phyloP scores from a whole-genome alignment of 2,888 invertebrate genomes.

The Eustalomyia histrio region DNA sequence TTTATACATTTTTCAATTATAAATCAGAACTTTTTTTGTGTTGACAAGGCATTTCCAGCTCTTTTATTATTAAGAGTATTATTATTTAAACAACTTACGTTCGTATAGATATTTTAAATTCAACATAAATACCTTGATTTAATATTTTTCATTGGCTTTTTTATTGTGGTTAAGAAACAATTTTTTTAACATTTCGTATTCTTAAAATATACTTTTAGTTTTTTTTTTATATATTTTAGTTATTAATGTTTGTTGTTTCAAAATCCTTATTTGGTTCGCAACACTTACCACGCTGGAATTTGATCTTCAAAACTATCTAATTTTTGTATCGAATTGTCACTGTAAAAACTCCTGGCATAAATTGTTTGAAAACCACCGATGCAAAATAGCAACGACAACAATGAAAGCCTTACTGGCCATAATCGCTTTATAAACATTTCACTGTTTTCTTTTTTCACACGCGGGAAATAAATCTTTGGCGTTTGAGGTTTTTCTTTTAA shows the following conservation, averaged over 20 bases:
- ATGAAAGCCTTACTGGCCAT: slow-evolving; percentile 52
- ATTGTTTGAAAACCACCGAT: slow-evolving; percentile 52
- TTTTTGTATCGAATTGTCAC: slow-evolving; percentile 55
- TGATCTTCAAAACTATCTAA: slow-evolving; percentile 59
- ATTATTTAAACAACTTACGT: neutral
- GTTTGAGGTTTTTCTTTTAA: slow-evolving; percentile 16
- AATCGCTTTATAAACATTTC: slow-evolving; percentile 32
- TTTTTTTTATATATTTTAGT: neutral
- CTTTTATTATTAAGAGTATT: slow-evolving; percentile 2
- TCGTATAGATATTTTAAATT: neutral
- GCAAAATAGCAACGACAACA: slow-evolving; percentile 55
- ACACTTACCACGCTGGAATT: slow-evolving; percentile 73
- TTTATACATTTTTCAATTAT: neutral
- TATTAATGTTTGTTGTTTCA: neutral
- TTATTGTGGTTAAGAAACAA: neutral
- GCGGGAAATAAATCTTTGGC: neutral
- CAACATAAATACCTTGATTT: neutral
- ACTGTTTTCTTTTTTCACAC: slow-evolving; percentile 28
- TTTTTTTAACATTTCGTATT: neutral
- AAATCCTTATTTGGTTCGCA: slow-evolving; percentile 9
- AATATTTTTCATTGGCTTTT: neutral
- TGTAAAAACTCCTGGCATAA: slow-evolving; percentile 47
- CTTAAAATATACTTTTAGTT: neutral
- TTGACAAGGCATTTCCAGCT: slow-evolving; percentile 10
- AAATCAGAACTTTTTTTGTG: slow-evolving; percentile 19